Base-by-base conservation (phyloP, 2,888 invertebrate species). In the Limnephilus rhombicus region DNA sequence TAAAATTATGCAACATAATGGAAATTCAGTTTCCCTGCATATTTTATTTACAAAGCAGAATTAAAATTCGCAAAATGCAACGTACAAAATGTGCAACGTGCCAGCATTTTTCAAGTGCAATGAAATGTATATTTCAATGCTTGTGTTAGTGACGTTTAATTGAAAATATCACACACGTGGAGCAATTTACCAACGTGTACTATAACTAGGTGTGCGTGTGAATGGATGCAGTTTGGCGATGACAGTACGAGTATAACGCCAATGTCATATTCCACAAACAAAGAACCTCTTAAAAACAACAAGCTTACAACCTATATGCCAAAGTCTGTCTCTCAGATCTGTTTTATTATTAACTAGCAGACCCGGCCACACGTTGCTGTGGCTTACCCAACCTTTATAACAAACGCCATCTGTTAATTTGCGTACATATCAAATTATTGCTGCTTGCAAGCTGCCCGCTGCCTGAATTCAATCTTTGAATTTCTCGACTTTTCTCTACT, bases 81-180 rank as follows among this genome's bases (percentile, higher is more conserved):
- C 24, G 9, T 34, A 34, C 83, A 85, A 85, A 85, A 85, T 37
- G 18, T 68, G 68, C 68, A 82, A 34, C 82, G 34, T 7, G 82
- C 34, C 34, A 34, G 34, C 34, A 24, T 85, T 85, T 41, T 37
- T 85, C 24, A 85, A 85, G 34, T 34, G 41, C 85, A 41, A 7
- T 37, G 85, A 85, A 85, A 85, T 85, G 34, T 85, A 85, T 18
- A 18, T 85, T 37, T 41, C n/a, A 34, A 85, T 41, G n/a, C 85
- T 41, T 41, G 85, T 85, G 37, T 85, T 85, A 85, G 85, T 85
- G 85, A 31, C 41, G 85, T 41, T 34, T 85, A 85, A 41, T 85
- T 85, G 85, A 85, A 85, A 85, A 37, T 85, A 34, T 85, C 85
- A 34, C 85, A 37, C 41, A 85, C n/a, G n/a, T 68, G 68, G 9